A percentile compares a stretch with the other conserved stretches of the same genome.
Evolutionary conservation across 2,888 invertebrate genomes (phyloP).

Genomic region (Tuta absoluta): DNA sequence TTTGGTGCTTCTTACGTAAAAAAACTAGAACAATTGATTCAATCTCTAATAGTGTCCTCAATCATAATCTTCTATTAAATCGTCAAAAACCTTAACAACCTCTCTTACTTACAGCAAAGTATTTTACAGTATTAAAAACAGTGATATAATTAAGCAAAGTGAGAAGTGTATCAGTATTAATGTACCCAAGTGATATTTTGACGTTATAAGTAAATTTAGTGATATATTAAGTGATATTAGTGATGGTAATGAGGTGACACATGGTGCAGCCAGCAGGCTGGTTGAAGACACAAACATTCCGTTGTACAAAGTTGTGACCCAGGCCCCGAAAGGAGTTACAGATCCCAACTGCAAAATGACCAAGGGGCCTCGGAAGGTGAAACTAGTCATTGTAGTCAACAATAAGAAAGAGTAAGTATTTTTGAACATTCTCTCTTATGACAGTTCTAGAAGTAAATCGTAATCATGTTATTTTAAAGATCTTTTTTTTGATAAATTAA

Average conservation of each 20-base stretch:
- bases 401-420: conserved; percentile 81
- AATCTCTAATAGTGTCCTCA: background rate
- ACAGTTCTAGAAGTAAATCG: background rate
- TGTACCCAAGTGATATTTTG: conserved; percentile 34
- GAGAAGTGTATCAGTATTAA: conserved; percentile 52
- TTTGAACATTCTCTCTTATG: background rate
- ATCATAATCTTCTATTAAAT: conserved; percentile 54
- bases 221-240: conserved; percentile 51
- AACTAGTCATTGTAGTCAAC: conserved; percentile 82
- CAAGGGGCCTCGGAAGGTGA: conserved; percentile 81
- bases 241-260: conserved; percentile 70
- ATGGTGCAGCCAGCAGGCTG: conserved; percentile 60
- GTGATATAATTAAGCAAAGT: conserved; percentile 39
- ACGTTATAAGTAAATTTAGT: conserved; percentile 43
- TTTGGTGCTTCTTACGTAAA: background rate
- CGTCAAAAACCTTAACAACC: conserved; percentile 36
- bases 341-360: conserved; percentile 77
- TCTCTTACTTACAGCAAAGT: conserved; percentile 36
- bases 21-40: background rate
- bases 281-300: conserved; percentile 70
- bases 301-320: conserved; percentile 74
- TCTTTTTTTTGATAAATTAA: background rate
- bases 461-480: background rate
- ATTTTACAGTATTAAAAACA: conserved; percentile 46
- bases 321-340: conserved; percentile 76